Percentiles rank a stretch among this genome's conserved stretches.
Conservation (phyloP, 1,140 invertebrate species). For the Cylas formicarius region DNA sequence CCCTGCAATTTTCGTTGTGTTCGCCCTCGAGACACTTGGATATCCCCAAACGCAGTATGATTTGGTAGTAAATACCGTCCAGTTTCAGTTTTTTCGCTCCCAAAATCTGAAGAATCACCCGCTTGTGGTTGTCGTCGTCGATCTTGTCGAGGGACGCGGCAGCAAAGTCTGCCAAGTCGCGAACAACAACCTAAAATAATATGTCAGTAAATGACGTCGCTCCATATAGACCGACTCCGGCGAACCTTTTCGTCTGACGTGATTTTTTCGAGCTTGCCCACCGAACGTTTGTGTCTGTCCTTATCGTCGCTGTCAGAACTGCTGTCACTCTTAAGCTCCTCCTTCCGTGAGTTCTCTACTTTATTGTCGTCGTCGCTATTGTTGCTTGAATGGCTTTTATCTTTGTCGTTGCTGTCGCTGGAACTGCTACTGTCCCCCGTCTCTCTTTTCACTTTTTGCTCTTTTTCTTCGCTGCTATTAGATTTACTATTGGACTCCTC, state of each 20-base stretch:
- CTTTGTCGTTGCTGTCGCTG: not conserved
- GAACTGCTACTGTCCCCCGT: too few relatives aligned
- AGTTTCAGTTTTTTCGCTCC: slow-evolving; percentile 35
- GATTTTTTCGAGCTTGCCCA: slow-evolving; percentile 27
- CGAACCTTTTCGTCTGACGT: slow-evolving; percentile 24
- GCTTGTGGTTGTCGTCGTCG: slow-evolving; percentile 38
- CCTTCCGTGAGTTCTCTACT: not conserved
- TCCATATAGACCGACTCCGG: not conserved
- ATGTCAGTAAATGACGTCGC: not conserved
- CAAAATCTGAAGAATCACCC: slow-evolving; percentile 37
- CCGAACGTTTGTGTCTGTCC: slow-evolving; percentile 14
- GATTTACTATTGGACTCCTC: slow-evolving; percentile 10
- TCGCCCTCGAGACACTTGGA: slow-evolving; percentile 35
- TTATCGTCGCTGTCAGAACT: slow-evolving; percentile 10
- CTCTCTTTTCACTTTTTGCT: slow-evolving; percentile 10
- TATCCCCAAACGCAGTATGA: slow-evolving; percentile 35
- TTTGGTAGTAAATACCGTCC: slow-evolving; percentile 35
- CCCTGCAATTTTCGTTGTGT: slow-evolving; percentile 27
- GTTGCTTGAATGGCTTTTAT: not conserved
- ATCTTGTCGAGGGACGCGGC: slow-evolving; percentile 36
- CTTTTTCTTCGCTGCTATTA: slow-evolving; percentile 1
- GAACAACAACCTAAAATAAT: slow-evolving; percentile 23
- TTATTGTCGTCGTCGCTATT: slow-evolving; percentile 10
- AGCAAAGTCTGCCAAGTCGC: slow-evolving; percentile 37
- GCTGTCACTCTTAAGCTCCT: slow-evolving; percentile 10